Evolutionary conservation across 2,113 vertebrate genomes (phyloP).

Genomic region (Lichenostomus cassidix): DNA sequence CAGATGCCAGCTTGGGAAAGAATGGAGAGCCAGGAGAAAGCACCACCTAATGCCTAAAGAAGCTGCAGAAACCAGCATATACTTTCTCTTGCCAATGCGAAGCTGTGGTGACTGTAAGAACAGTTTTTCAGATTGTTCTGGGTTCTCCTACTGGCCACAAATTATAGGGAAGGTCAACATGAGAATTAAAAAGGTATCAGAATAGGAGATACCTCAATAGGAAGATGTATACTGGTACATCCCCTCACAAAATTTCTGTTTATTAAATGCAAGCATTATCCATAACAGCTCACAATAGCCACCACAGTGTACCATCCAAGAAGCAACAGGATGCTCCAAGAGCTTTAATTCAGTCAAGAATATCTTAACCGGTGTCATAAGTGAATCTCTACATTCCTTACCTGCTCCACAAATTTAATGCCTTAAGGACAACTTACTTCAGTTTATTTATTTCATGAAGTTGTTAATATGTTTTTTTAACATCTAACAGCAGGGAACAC

Average conservation of each 20-base stretch:
- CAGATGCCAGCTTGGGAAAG: background rate
- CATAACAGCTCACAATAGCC: background rate
- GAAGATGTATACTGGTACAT: background rate
- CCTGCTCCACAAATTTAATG: background rate
- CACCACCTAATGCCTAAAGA: background rate
- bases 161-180: background rate
- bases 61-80: background rate
- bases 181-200: background rate
- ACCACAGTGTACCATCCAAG: background rate
- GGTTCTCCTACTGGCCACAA: background rate
- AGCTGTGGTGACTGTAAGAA: background rate
- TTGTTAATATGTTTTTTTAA: background rate
- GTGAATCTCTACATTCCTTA: background rate
- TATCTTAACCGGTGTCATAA: background rate
- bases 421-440: background rate
- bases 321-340: background rate
- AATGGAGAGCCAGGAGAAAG: background rate
- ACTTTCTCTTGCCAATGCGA: background rate
- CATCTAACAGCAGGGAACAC: background rate
- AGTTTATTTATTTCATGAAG: background rate
- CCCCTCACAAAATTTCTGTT: background rate
- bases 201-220: background rate
- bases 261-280: background rate
- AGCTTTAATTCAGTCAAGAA: background rate
- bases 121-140: background rate